phyloP scores from a whole-genome alignment of 53 echinoderm and acorn worm species.

The Crossaster papposus region DNA sequence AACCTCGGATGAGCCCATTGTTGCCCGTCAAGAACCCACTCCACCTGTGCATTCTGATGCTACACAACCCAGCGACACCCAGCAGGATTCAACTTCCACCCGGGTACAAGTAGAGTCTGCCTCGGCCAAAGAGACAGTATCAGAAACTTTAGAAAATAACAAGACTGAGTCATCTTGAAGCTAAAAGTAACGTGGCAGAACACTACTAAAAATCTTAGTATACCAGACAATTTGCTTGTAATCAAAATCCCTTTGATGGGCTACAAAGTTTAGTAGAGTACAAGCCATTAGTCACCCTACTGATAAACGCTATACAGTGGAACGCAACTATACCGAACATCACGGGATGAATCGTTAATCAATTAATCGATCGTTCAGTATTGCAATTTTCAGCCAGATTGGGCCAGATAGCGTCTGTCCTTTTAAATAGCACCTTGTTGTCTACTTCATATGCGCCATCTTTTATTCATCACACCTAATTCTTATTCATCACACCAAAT shows the following conservation, averaged over 20 bases:
- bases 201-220: no score
- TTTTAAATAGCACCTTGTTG: no score
- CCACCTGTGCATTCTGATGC: neutral
- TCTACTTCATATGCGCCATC: no score
- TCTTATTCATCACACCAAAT: no score
- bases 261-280: neutral
- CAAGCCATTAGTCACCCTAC: neutral
- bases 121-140: neutral
- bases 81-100: constrained; percentile 9
- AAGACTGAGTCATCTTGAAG: constrained; percentile 4
- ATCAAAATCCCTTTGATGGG: neutral
- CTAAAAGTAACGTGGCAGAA: neutral
- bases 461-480: no score
- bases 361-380: no score
- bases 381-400: no score
- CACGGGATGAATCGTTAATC: no score
- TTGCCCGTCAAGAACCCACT: constrained; percentile 34
- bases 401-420: no score
- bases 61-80: constrained; percentile 18
- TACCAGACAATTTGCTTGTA: neutral
- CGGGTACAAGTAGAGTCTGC: neutral
- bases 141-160: neutral
- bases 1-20: constrained; percentile 30
- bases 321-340: no score
- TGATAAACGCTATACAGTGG: neutral